Evolutionary conservation across 2,113 vertebrate species (phyloP), one percentile per base, ranked within the genome.

Genomic region (Dryoscopus gambensis): DNA sequence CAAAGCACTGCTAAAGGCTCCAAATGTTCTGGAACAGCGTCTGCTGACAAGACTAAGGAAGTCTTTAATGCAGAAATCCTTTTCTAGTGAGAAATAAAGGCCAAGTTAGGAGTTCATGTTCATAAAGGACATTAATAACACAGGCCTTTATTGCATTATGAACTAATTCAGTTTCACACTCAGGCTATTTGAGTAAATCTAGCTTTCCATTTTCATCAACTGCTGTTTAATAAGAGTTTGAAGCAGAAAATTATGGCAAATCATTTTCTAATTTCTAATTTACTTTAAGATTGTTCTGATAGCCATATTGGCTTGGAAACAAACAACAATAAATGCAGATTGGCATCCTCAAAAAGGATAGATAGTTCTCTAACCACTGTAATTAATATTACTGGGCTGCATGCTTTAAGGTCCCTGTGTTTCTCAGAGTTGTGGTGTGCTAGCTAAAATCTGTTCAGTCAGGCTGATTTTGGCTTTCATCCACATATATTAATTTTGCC

Each of bases 401-500:
- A 47, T 65, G 77, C 69, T 96, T 94, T 87, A 90, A 92, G 57
- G 77, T 90, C 44, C 52, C 44, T 42, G 13, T 64, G 37, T 90
- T 96, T 96, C 60, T 94, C 79, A 50, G 44, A 92, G 74, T 76
- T 95, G 64, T 75, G 95, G 44, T 57, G 39, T 91, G 31, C 93
- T 94, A 89, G 55, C 68, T 94, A 69, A 94, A 96, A 82, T 95
- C 76, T 95, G 67, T 95, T 96, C 78, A 74, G 91, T 78, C 56
- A 86, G 95, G 89, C 88, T 91, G 59, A 84, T 89, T 95, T 96
- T 94, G 95, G 91, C 92, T 94, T 87, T 82, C 93, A 84, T 93
- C 89, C 78, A 95, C 62, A 90, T 55, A 70, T 93, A 97, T 91
- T 97, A 97, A 94, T 95, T 97, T 97, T 96, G 39, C 91, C 79